These are phyloP conservation scores for Falco punctatus DNA, from an alignment of 2,113 vertebrate genomes.

Conservation along the genomic window DNA sequence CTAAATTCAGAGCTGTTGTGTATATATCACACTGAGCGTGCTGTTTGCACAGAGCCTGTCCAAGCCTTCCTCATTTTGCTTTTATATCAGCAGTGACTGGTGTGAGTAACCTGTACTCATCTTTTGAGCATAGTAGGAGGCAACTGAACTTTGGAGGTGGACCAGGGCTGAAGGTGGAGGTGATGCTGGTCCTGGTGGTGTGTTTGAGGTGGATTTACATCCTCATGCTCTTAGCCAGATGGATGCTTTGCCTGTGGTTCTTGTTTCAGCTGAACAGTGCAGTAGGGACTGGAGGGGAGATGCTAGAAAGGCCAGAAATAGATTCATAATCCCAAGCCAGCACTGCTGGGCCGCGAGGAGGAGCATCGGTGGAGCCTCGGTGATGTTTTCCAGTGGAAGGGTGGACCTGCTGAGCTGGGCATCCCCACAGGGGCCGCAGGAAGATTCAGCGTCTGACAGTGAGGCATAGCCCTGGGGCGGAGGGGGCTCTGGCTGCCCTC, in stretches of 20 bases:
- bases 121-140: not conserved
- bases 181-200: not conserved
- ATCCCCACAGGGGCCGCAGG: rapidly evolving
- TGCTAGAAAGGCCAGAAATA: rapidly evolving
- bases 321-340: not conserved
- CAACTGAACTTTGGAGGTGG: not conserved
- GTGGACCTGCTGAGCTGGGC: not conserved
- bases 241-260: not conserved
- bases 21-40: rapidly evolving
- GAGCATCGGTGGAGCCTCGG: not conserved
- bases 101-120: not conserved
- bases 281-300: not conserved
- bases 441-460: not conserved
- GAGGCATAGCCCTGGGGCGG: not conserved
- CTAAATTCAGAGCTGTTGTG: not conserved
- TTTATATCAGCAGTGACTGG: not conserved
- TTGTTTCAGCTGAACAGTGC: not conserved
- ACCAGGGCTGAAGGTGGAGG: not conserved
- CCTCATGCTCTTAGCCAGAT: rapidly evolving
- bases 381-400: not conserved
- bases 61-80: not conserved
- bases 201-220: not conserved
- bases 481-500: not conserved
- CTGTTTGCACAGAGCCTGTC: not conserved
- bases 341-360: not conserved